These are phyloP conservation scores for Mystacides longicornis DNA, from an alignment of 2,888 invertebrate genomes.

Conservation along the genomic window DNA sequence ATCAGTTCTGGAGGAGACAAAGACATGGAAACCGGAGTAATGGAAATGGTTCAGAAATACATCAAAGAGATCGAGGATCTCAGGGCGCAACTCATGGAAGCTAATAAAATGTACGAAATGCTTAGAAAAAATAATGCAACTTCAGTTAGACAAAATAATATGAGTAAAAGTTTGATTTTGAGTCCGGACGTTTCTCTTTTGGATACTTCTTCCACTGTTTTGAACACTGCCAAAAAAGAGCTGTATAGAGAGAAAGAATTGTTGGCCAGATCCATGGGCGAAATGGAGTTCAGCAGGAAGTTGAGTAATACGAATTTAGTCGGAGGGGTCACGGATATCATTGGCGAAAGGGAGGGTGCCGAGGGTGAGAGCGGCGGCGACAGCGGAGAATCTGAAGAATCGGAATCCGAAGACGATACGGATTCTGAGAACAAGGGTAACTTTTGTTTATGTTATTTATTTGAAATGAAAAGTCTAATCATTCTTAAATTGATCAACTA, in stretches of 20 bases:
- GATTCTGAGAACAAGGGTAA: slow-evolving; percentile 54
- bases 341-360: slow-evolving; percentile 37
- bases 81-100: slow-evolving; percentile 80
- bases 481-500: too few species aligned
- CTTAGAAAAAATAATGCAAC: slow-evolving; percentile 49
- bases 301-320: slow-evolving; percentile 33
- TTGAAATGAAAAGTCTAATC: too few species aligned
- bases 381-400: slow-evolving; percentile 50
- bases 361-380: slow-evolving; percentile 51
- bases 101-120: slow-evolving; percentile 71
- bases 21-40: slow-evolving; percentile 42
- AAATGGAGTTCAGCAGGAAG: slow-evolving; percentile 43
- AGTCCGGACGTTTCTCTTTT: slow-evolving; percentile 37
- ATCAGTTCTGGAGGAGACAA: slow-evolving; percentile 31
- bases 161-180: slow-evolving; percentile 28
- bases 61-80: slow-evolving; percentile 87
- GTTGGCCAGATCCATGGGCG: slow-evolving; percentile 46
- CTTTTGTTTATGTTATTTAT: too few species aligned
- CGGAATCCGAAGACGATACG: slow-evolving; percentile 53
- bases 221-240: slow-evolving; percentile 76
- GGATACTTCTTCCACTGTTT: slow-evolving; percentile 37
- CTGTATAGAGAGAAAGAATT: slow-evolving; percentile 58
- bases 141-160: slow-evolving; percentile 25
- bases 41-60: slow-evolving; percentile 72
- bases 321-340: slow-evolving; percentile 24